phyloP scores from a whole-genome alignment of 1,140 invertebrate genomes.

The Matsumurasca onukii region DNA sequence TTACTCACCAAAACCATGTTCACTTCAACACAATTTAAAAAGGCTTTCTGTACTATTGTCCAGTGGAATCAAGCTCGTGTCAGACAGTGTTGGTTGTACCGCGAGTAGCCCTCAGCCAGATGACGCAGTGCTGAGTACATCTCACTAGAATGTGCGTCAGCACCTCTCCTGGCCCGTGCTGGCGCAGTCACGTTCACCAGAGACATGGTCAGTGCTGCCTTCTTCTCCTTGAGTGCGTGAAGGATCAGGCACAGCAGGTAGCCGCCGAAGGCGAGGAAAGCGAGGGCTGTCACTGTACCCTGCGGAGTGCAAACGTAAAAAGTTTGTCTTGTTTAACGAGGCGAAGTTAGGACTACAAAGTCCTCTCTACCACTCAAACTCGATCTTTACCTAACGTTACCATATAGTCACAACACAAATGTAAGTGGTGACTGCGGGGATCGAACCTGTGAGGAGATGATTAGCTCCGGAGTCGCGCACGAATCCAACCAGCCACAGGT shows the following conservation, averaged over 20 bases:
- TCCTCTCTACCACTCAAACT: too few relatives aligned
- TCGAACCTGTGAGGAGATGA: too few relatives aligned
- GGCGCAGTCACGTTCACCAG: slow-evolving; percentile 7
- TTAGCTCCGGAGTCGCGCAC: too few relatives aligned
- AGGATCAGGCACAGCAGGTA: slow-evolving; percentile 73
- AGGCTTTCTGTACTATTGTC: not conserved
- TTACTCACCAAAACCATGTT: too few relatives aligned
- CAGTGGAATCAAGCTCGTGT: not conserved
- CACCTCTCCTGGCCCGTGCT: not conserved
- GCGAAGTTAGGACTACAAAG: too few relatives aligned
- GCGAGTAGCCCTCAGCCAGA: slow-evolving; percentile 34
- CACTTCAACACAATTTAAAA: too few relatives aligned
- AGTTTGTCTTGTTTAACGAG: too few relatives aligned
- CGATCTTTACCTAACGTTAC: too few relatives aligned
- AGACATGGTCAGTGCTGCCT: not conserved
- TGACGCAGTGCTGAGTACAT: slow-evolving; percentile 22
- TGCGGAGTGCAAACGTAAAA: too few relatives aligned
- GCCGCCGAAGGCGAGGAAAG: slow-evolving; percentile 76
- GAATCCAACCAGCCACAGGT: too few relatives aligned
- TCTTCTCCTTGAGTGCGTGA: slow-evolving; percentile 58
- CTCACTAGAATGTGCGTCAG: not conserved
- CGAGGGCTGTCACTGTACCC: slow-evolving; percentile 67
- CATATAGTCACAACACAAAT: too few relatives aligned
- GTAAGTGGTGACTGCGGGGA: too few relatives aligned
- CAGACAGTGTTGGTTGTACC: slow-evolving; percentile 30